Conservation (phyloP, 2,888 invertebrate species). For the Hydroisotoma schaefferi region DNA sequence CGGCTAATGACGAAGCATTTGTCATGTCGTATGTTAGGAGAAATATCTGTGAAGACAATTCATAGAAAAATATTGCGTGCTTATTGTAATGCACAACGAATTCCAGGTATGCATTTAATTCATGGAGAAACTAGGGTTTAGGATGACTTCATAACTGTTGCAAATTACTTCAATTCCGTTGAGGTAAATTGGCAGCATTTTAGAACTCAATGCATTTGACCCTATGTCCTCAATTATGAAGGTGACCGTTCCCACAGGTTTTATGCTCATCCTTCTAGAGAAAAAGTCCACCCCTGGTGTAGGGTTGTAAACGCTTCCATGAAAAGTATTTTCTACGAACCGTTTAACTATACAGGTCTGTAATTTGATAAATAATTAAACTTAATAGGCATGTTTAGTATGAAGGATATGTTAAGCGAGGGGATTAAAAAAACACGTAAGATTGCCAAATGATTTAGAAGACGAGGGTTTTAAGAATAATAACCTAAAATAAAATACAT, state of each 20-base stretch:
- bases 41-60: constrained; percentile 32
- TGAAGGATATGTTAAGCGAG: too few relatives aligned
- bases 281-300: constrained; percentile 44
- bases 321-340: constrained; percentile 44
- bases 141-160: too few relatives aligned
- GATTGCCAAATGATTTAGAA: too few relatives aligned
- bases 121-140: too few relatives aligned
- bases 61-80: too few relatives aligned
- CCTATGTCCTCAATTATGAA: constrained; percentile 42
- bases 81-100: too few relatives aligned
- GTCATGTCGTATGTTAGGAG: constrained; percentile 45
- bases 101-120: not conserved
- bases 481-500: too few relatives aligned
- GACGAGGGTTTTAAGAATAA: too few relatives aligned
- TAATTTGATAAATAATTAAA: too few relatives aligned
- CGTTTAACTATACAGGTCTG: constrained; percentile 45
- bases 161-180: constrained; percentile 44
- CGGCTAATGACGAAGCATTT: constrained; percentile 37
- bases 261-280: constrained; percentile 38
- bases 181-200: constrained; percentile 44
- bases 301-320: constrained; percentile 43
- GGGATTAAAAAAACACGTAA: too few relatives aligned
- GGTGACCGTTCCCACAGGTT: constrained; percentile 40
- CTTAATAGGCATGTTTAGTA: too few relatives aligned
- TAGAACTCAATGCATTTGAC: constrained; percentile 38